A percentile compares a stretch with the other conserved stretches of the same genome.
Evolutionary conservation across 2,113 vertebrate genomes (phyloP).

Genomic region (Phrynocephalus versicolor): DNA sequence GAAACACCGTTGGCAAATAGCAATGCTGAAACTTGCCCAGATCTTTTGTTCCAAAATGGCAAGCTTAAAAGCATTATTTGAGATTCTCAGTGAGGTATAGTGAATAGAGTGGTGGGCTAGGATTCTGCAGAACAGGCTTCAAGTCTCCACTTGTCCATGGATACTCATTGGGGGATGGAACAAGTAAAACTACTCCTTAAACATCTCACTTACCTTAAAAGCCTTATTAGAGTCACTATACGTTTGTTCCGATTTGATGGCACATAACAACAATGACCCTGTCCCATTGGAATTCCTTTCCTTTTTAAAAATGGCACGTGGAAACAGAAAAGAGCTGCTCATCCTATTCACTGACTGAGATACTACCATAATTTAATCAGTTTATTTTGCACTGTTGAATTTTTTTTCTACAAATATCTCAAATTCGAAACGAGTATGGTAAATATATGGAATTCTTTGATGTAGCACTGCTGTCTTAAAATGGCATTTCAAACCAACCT

Average conservation of each 20-base stretch:
- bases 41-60: too few relatives aligned
- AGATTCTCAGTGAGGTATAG: not conserved
- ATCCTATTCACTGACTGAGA: not conserved
- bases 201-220: too few relatives aligned
- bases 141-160: too few relatives aligned
- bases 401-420: constrained; percentile 15
- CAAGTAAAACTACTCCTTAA: too few relatives aligned
- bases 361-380: not conserved
- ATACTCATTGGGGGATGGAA: too few relatives aligned
- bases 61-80: too few relatives aligned
- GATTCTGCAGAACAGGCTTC: too few relatives aligned
- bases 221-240: too few relatives aligned
- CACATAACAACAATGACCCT: not conserved
- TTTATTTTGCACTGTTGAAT: not conserved
- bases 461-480: not conserved
- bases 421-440: not conserved
- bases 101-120: too few relatives aligned
- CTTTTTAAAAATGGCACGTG: constrained; percentile 13
- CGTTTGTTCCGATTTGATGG: too few relatives aligned
- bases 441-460: constrained; percentile 1
- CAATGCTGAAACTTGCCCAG: too few relatives aligned
- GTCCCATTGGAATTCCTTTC: not conserved
- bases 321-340: not conserved
- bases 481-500: not conserved
- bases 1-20: too few relatives aligned